A percentile compares a stretch with the other conserved stretches of the same genome.
Evolutionary conservation across 2,113 vertebrate species (phyloP).

Genomic region (Syrmaticus mikado): DNA sequence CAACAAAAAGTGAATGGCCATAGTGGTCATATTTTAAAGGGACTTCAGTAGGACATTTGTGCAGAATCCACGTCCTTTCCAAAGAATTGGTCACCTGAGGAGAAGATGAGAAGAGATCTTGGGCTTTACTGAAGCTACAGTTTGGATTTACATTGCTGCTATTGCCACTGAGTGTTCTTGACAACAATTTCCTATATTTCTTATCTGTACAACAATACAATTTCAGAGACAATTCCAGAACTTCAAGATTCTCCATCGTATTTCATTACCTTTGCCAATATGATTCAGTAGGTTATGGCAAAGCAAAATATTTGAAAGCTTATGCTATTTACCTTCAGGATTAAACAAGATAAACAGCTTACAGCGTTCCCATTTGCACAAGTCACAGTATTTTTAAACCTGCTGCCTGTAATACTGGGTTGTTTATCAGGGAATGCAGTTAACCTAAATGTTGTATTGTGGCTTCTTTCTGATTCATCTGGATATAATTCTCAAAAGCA

Average conservation of each 20-base stretch:
- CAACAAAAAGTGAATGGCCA: background rate
- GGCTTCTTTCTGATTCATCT: background rate
- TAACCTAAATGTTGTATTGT: background rate
- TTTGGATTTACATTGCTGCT: background rate
- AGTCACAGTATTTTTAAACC: constrained; percentile 69
- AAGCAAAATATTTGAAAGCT: constrained; percentile 58
- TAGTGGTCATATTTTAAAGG: background rate
- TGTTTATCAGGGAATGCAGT: constrained; percentile 35
- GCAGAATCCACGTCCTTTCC: background rate
- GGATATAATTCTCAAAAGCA: background rate
- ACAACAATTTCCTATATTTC: background rate
- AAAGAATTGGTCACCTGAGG: background rate
- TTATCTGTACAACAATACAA: background rate
- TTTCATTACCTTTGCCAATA: background rate
- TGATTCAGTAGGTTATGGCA: constrained; percentile 13
- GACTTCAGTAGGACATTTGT: background rate
- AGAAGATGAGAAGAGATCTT: background rate
- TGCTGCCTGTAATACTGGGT: constrained; percentile 23
- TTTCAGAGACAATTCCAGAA: background rate
- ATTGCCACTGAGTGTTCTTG: background rate
- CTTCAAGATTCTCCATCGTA: background rate
- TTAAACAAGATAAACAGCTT: constrained; percentile 71
- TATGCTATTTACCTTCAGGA: constrained; percentile 60
- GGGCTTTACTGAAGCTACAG: background rate
- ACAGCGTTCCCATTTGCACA: constrained; percentile 59